Evolutionary conservation across 1,140 invertebrate genomes (phyloP).

Genomic region (Drosophila repleta): DNA sequence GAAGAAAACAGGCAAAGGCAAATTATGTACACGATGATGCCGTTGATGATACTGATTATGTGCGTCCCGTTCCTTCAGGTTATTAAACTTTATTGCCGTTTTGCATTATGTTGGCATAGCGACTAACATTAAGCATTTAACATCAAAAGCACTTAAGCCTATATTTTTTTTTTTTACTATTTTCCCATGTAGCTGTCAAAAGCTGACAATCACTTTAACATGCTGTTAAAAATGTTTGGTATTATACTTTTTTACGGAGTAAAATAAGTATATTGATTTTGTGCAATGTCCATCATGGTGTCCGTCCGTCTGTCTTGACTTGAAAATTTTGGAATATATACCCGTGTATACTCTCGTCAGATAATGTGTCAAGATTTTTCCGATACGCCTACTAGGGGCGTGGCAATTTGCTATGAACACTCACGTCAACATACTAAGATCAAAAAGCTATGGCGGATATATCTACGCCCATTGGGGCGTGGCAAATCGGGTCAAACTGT

Average conservation of each 20-base stretch:
- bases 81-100: constrained; percentile 80
- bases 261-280: too few species aligned
- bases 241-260: not conserved
- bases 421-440: too few species aligned
- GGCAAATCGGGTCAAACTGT: too few species aligned
- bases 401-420: too few species aligned
- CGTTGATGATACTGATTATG: constrained; percentile 78
- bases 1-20: constrained; percentile 32
- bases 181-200: constrained; percentile 1
- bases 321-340: not conserved
- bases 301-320: not conserved
- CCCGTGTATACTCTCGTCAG: too few species aligned
- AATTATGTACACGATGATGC: constrained; percentile 68
- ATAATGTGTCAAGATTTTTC: too few species aligned
- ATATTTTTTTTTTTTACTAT: constrained; percentile 1
- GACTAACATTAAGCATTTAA: constrained; percentile 43
- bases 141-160: constrained; percentile 47
- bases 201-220: constrained; percentile 10
- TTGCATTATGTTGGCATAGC: constrained; percentile 50
- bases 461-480: too few species aligned
- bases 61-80: constrained; percentile 60
- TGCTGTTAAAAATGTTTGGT: not conserved
- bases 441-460: too few species aligned
- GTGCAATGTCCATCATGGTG: too few species aligned
- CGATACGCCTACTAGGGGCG: too few species aligned